Evolutionary conservation across 1,140 invertebrate genomes (phyloP), one percentile per base, ranked within the genome.

Genomic region (Heliothis virescens): DNA sequence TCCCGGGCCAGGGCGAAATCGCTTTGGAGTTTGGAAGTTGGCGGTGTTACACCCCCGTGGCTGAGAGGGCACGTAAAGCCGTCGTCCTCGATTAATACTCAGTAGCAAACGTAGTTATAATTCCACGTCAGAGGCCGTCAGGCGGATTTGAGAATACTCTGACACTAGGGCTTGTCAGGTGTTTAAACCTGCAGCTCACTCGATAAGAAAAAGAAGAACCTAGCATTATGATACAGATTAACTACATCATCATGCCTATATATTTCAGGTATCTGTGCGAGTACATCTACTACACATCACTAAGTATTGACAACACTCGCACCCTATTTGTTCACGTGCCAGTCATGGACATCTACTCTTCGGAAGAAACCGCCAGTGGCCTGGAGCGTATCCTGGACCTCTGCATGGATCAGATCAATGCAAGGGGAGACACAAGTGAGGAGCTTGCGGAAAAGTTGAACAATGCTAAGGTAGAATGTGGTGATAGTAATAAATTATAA

Each of bases 251-350:
- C n/a, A 15, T 53, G 3, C 15, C 21, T 63, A 16, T 12, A 50
- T 55, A 26, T 95, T 93, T 15, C 85, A 96, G 96, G 89, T 97
- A 96, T 87, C 88, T 97, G 0, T 97, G 96, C 83, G 97, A 97
- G 92, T 97, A 96, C 85, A 97, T 95, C 79, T 97, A 95, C 92
- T 97, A 96, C 90, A 95, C 96, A 67, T 97, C 96, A 0, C 90
- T 97, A 0, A 94, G 92, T 60, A 92, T 96, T 65, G 91, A 96
- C 85, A 90, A 90, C 50, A 88, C 89, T 0, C 92, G 95, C 60
- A 95, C 95, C 9, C 77, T 97, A n/a, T 97, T 97, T 86, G 90
- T 97, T 13, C 97, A 97, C 86, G 96, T 97, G 2, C 97, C 97
- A 9, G 95, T 96, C 73, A 87, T 95, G 1, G 69, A 95, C 67